Percentiles rank a stretch among this genome's conserved stretches.
phyloP scores from a whole-genome alignment of 2,888 invertebrate genomes.

The Agonopterix alstromeriana region DNA sequence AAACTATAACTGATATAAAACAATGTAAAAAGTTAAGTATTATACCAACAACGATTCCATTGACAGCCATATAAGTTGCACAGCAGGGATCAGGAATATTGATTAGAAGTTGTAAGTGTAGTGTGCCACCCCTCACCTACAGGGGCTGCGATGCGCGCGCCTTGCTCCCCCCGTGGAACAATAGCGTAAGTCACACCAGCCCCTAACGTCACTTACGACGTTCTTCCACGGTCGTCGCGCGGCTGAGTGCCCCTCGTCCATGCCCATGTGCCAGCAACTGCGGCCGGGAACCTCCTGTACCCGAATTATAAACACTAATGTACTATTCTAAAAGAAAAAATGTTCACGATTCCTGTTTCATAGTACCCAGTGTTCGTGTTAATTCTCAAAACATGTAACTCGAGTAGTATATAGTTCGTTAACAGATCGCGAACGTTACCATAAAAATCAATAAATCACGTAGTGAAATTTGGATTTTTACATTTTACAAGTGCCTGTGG shows the following conservation, averaged over 20 bases:
- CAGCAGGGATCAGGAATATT: conserved; percentile 55
- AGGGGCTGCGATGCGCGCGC: conserved; percentile 21
- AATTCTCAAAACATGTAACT: not conserved
- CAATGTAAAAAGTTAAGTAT: not conserved
- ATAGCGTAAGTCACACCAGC: not conserved
- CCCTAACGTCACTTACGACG: conserved; percentile 3
- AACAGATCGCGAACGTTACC: conserved; percentile 29
- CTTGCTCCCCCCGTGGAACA: conserved; percentile 1
- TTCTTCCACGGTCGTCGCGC: conserved; percentile 13
- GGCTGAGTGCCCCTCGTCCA: conserved; percentile 29
- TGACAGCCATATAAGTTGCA: conserved; percentile 50
- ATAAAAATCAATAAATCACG: conserved; percentile 63
- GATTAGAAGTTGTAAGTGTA: conserved; percentile 53
- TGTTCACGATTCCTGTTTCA: not conserved
- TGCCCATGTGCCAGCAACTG: conserved; percentile 33
- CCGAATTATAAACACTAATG: conserved; percentile 34
- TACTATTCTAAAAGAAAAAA: conserved; percentile 16
- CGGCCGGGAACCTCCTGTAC: conserved; percentile 23
- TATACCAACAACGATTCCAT: conserved; percentile 28
- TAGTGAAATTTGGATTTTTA: conserved; percentile 41
- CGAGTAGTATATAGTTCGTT: conserved; percentile 13
- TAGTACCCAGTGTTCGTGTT: not conserved
- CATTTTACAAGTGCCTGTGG: conserved; percentile 32
- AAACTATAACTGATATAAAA: not conserved
- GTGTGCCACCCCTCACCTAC: conserved; percentile 33